Base-by-base conservation (phyloP, 2,797 vertebrate genomes). In the Sebastes cheni region DNA sequence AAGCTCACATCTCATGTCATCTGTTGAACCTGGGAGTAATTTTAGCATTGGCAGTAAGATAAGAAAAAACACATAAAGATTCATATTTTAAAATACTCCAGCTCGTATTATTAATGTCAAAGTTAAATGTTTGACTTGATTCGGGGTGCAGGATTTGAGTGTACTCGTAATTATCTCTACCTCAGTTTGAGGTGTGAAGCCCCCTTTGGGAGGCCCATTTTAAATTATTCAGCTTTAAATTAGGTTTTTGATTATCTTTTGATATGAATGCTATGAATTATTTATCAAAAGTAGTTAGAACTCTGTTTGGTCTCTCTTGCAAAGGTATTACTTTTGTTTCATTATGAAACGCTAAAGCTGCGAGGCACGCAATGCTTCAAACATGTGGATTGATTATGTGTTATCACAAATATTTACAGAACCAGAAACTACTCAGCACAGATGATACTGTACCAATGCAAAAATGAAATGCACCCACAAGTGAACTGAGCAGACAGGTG, bases 181-280 rank as follows among this genome's bases (percentile, higher is more conserved):
- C 25, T 69, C 59, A 27, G 3, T 39, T 46, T 14, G 25, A 78
- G 56, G 27, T 39, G 36, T 27, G 5, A 71, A 27, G 30, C 60
- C 25, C 25, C 14, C n/a, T 18, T 68, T 79, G 54, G 39, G 72
- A 67, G 55, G 8, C 22, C 34, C 6, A 4, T 67, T 76, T 73
- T 87, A 59, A 87, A 83, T 90, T 74, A 90, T 87, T 83, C 61
- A 79, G 4, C 32, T 59, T 78, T 70, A 77, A 83, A 87, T 77
- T 67, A 13, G 4, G 14, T 77, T 85, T 85, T 81, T 75, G 70
- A 83, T 87, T 83, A 74, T 78, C 58, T 81, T 83, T 77, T 67
- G 1, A 79, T 67, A 78, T 81, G 39, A 84, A 77, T 68, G n/a
- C 27, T 13, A 29, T 89, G 58, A 82, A 89, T 86, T 59, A 81